These are phyloP conservation scores for Amblyornis subalaris DNA, from an alignment of 2,113 vertebrate genomes.

Conservation along the genomic window DNA sequence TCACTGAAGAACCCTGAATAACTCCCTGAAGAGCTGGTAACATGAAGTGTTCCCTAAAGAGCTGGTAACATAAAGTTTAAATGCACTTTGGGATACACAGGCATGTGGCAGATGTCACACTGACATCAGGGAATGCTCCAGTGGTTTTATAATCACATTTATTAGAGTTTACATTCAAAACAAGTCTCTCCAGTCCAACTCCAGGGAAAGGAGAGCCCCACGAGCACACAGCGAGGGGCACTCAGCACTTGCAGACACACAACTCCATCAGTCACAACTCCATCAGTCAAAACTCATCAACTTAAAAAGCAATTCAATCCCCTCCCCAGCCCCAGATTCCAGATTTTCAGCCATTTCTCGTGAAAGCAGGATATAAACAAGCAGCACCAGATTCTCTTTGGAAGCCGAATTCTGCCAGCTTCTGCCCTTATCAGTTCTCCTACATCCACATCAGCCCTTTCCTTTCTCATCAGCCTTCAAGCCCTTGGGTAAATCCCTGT, in stretches of 20 bases:
- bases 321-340: neutral
- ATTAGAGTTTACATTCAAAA: neutral
- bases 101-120: neutral
- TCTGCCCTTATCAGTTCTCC: neutral
- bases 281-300: neutral
- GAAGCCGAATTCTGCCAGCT: neutral
- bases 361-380: neutral
- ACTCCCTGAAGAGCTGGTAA: neutral
- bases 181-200: neutral
- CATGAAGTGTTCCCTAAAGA: neutral
- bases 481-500: neutral
- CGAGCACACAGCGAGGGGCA: accelerated
- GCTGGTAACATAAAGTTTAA: neutral
- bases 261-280: neutral
- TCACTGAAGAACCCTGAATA: neutral
- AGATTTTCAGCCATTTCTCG: neutral
- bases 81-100: neutral
- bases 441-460: neutral
- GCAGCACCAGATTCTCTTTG: neutral
- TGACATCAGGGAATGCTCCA: neutral
- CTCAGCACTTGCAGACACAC: neutral
- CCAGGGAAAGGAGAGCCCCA: neutral
- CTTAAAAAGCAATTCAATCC: neutral
- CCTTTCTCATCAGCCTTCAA: neutral
- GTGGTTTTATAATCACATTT: neutral